Evolutionary conservation across 2,797 vertebrate genomes (phyloP).

Genomic region (Vireo griseus): DNA sequence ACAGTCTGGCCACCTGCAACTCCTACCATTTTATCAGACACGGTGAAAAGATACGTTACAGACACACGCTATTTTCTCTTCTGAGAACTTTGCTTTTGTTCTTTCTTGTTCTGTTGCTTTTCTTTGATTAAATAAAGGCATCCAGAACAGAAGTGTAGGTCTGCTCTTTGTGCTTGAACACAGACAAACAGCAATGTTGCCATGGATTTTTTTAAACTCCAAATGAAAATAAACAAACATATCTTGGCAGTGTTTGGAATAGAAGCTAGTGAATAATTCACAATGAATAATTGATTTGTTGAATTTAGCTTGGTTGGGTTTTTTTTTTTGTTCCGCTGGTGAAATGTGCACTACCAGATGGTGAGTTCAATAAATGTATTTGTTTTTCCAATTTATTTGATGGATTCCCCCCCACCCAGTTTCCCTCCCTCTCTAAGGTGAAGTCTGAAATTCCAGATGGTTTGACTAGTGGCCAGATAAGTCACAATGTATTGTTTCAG

Average conservation of each 20-base stretch:
- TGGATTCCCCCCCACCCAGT: neutral
- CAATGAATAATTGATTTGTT: slow-evolving; percentile 74
- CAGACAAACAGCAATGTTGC: slow-evolving; percentile 58
- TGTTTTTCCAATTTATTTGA: slow-evolving; percentile 69
- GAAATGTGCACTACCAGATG: slow-evolving; percentile 59
- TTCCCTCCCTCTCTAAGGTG: neutral
- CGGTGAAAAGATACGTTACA: neutral
- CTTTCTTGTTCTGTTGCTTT: neutral
- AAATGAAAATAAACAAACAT: slow-evolving; percentile 71
- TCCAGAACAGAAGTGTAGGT: slow-evolving; percentile 24
- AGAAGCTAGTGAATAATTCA: slow-evolving; percentile 71
- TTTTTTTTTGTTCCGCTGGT: slow-evolving; percentile 7
- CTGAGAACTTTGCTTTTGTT: slow-evolving; percentile 26
- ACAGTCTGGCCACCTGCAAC: neutral
- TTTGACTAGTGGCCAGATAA: slow-evolving; percentile 59
- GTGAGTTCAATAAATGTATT: slow-evolving; percentile 67
- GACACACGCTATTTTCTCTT: neutral
- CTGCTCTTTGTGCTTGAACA: slow-evolving; percentile 39
- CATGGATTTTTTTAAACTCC: slow-evolving; percentile 61
- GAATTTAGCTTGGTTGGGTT: slow-evolving; percentile 43
- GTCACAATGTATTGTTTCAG: slow-evolving; percentile 40
- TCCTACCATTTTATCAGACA: neutral
- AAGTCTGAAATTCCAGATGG: slow-evolving; percentile 62
- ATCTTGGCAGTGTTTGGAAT: slow-evolving; percentile 62
- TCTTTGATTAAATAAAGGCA: slow-evolving; percentile 45